Percentiles rank a stretch among this genome's conserved stretches.
These are phyloP conservation scores for Cephus runcator DNA, from an alignment of 2,888 invertebrate species.

Conservation along the genomic window DNA sequence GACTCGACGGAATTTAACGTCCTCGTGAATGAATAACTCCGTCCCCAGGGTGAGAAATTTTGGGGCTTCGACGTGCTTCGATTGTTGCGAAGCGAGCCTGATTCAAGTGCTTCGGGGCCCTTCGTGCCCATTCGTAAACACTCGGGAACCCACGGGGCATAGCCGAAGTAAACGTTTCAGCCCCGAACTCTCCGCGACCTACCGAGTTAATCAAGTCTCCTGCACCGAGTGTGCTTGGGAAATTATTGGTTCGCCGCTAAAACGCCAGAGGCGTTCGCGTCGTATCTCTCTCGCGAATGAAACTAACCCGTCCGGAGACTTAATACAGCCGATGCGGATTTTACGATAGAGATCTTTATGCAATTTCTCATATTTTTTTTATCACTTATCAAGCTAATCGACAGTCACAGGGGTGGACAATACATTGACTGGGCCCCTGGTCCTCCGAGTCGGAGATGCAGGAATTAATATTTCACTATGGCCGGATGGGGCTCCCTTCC, in stretches of 20 bases:
- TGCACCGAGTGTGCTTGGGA: slow-evolving; percentile 9
- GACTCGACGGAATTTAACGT: not conserved
- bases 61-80: slow-evolving; percentile 14
- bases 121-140: slow-evolving; percentile 4
- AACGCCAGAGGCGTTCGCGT: not conserved
- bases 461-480: not conserved
- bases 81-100: slow-evolving; percentile 16
- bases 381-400: not conserved
- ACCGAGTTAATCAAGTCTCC: slow-evolving; percentile 22
- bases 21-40: not conserved
- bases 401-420: not conserved
- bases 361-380: not conserved
- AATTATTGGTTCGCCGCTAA: slow-evolving; percentile 6
- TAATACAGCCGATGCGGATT: not conserved
- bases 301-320: not conserved
- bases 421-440: not conserved
- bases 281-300: not conserved
- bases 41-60: slow-evolving; percentile 16
- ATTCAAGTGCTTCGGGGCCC: not conserved
- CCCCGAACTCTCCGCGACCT: slow-evolving; percentile 14
- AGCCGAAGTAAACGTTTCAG: slow-evolving; percentile 15
- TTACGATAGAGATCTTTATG: not conserved
- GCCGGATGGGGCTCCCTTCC: not conserved
- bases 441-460: not conserved
- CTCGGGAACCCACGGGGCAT: slow-evolving; percentile 16